A percentile compares a stretch with the other conserved stretches of the same genome.
phyloP scores from a whole-genome alignment of 2,113 vertebrate species.

The Entelurus aequoreus region DNA sequence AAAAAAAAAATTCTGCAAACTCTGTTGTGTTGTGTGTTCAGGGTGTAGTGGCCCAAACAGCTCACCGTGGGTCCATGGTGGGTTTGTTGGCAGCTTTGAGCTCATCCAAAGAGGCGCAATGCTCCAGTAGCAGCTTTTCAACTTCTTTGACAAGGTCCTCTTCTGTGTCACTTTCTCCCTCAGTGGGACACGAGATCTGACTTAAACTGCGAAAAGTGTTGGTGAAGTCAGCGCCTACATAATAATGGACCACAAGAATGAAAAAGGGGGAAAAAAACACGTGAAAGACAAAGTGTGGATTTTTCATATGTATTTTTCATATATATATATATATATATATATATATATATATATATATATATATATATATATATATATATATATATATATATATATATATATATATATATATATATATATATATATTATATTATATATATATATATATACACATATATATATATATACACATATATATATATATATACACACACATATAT shows the following conservation, averaged over 20 bases:
- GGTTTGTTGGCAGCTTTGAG: slow-evolving; percentile 82
- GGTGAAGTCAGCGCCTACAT: slow-evolving; percentile 90
- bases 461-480: too few relatives aligned
- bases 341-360: too few relatives aligned
- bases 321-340: too few relatives aligned
- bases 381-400: too few relatives aligned
- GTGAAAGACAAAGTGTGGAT: too few relatives aligned
- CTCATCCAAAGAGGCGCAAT: slow-evolving; percentile 89
- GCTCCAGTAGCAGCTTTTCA: slow-evolving; percentile 69
- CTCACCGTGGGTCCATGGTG: slow-evolving; percentile 91
- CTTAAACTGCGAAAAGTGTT: slow-evolving; percentile 87
- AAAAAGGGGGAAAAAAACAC: neutral
- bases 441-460: too few relatives aligned
- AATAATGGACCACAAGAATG: neutral
- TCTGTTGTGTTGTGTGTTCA: too few relatives aligned
- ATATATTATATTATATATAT: too few relatives aligned
- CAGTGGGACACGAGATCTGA: slow-evolving; percentile 69
- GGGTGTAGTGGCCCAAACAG: neutral
- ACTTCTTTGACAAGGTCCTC: slow-evolving; percentile 58
- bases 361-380: too few relatives aligned
- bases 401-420: too few relatives aligned
- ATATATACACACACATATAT: too few relatives aligned
- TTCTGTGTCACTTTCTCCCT: slow-evolving; percentile 41
- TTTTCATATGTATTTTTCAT: too few relatives aligned
- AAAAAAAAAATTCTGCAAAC: neutral